Percentiles rank a stretch among this genome's conserved stretches.
Evolutionary conservation across 1,140 invertebrate species (phyloP).

Genomic region (Pararge aegeria): DNA sequence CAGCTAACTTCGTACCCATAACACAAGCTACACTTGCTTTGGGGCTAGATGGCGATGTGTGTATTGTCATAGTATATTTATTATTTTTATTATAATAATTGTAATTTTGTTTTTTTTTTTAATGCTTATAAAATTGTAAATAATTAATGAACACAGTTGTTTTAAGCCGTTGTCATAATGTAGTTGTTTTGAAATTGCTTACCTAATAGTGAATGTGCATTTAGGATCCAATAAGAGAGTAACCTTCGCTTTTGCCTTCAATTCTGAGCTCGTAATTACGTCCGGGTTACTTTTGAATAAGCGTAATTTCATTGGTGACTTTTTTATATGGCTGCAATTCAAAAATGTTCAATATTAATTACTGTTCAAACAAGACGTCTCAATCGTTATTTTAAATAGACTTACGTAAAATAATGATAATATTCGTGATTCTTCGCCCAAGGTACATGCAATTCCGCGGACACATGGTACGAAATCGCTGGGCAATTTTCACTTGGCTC

Average conservation of each 20-base stretch:
- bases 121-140: no score
- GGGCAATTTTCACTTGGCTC: slow-evolving; percentile 76
- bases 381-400: no score
- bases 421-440: slow-evolving; percentile 83
- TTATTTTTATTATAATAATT: no score
- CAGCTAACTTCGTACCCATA: no score
- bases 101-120: no score
- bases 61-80: no score
- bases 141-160: no score
- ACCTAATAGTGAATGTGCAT: slow-evolving; percentile 45
- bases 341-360: no score
- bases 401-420: slow-evolving; percentile 82
- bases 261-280: slow-evolving; percentile 30
- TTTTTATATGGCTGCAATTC: slow-evolving; percentile 61
- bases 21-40: no score
- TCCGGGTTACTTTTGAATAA: slow-evolving; percentile 63
- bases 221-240: slow-evolving; percentile 59
- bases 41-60: no score
- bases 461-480: slow-evolving; percentile 76
- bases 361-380: no score
- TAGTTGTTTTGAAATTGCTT: slow-evolving; percentile 2
- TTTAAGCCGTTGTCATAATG: no score
- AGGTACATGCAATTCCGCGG: slow-evolving; percentile 82
- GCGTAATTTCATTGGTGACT: slow-evolving; percentile 63
- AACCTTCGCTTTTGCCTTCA: slow-evolving; percentile 48